Evolutionary conservation across 2,888 invertebrate species (phyloP).

Genomic region (Octonoba sinensis): DNA sequence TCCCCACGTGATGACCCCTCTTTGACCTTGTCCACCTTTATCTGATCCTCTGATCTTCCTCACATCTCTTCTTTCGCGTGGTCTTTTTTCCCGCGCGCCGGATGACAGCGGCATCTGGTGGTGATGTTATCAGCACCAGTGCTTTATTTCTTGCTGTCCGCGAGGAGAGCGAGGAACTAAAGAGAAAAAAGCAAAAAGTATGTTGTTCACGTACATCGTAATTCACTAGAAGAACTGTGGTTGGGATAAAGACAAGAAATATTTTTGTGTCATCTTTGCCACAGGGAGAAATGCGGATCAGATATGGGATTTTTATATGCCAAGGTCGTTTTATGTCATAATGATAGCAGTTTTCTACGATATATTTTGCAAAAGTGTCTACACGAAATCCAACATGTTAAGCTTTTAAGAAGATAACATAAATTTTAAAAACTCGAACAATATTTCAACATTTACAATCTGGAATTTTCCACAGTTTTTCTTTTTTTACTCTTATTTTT

Average conservation of each 20-base stretch:
- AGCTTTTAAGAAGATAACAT: too few species aligned
- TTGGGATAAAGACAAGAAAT: conserved; percentile 15
- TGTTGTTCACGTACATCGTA: conserved; percentile 11
- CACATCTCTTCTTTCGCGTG: conserved; percentile 9
- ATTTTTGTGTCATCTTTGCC: not conserved
- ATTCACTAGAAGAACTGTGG: conserved; percentile 1
- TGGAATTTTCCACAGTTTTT: too few species aligned
- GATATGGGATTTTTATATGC: not conserved
- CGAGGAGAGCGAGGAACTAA: not conserved
- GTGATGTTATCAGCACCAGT: conserved; percentile 40
- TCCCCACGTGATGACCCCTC: conserved; percentile 32
- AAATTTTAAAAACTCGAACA: too few species aligned
- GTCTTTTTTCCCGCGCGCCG: conserved; percentile 13
- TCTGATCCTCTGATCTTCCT: conserved; percentile 29
- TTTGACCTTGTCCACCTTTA: conserved; percentile 39
- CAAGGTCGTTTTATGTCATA: too few species aligned
- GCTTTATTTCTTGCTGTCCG: conserved; percentile 7
- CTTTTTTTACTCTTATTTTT: too few species aligned
- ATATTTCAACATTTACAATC: too few species aligned
- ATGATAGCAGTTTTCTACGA: too few species aligned
- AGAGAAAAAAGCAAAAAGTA: not conserved
- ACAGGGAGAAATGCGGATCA: not conserved
- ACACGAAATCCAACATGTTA: too few species aligned
- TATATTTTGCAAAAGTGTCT: too few species aligned
- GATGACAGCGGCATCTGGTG: conserved; percentile 58